Evolutionary conservation across 1,140 invertebrate species (phyloP).

Genomic region (Chelonus insularis): DNA sequence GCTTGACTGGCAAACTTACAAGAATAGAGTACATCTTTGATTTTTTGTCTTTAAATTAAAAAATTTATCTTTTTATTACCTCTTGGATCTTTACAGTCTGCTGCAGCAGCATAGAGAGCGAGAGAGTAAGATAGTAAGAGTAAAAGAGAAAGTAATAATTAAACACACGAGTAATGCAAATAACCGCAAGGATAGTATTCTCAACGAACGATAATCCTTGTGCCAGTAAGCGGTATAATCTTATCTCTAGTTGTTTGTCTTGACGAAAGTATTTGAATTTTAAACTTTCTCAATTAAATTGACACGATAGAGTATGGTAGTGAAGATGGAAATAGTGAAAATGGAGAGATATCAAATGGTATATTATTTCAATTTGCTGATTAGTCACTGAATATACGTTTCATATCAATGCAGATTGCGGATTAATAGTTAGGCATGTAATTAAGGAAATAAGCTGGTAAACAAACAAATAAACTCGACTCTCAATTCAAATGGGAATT

Average conservation of each 20-base stretch:
- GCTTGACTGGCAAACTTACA: neutral
- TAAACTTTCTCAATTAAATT: conserved; percentile 53
- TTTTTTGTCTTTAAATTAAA: neutral
- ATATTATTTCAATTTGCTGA: too few species aligned
- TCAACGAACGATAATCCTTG: neutral
- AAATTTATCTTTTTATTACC: neutral
- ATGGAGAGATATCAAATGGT: too few species aligned
- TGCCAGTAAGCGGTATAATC: conserved; percentile 22
- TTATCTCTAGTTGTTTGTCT: conserved; percentile 38
- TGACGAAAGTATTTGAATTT: conserved; percentile 46
- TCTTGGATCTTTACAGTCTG: too few species aligned
- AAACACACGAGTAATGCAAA: conserved; percentile 22
- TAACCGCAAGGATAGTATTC: conserved; percentile 6
- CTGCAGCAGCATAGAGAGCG: too few species aligned
- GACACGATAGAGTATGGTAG: too few species aligned
- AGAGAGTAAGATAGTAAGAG: too few species aligned
- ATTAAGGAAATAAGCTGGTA: neutral
- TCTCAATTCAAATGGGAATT: conserved; percentile 7
- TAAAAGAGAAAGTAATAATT: neutral
- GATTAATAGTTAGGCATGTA: neutral
- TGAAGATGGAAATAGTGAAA: too few species aligned
- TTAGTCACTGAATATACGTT: neutral
- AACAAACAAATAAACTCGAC: conserved; percentile 6
- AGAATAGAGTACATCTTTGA: too few species aligned
- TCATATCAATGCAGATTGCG: neutral